These are phyloP conservation scores for Aradus depressus DNA, from an alignment of 2,888 invertebrate genomes.

Conservation along the genomic window DNA sequence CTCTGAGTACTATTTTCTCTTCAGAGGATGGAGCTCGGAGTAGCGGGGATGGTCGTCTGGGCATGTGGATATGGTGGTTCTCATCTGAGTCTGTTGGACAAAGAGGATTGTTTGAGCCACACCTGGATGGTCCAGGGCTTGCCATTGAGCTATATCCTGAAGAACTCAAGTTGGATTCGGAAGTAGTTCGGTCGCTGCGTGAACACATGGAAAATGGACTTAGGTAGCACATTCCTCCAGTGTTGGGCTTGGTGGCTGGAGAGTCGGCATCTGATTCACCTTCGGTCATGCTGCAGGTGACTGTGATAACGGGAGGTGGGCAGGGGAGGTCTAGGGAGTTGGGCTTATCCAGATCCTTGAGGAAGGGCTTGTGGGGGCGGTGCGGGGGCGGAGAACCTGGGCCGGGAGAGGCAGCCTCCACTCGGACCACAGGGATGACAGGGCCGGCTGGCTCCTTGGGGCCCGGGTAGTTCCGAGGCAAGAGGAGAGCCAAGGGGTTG, in stretches of 20 bases:
- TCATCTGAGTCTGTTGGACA: constrained; percentile 67
- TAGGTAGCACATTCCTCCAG: constrained; percentile 55
- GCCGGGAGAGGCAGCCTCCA: constrained; percentile 56
- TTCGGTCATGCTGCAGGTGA: constrained; percentile 65
- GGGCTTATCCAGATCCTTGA: constrained; percentile 49
- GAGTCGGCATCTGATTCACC: constrained; percentile 61
- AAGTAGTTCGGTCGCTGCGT: constrained; percentile 61
- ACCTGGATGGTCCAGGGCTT: constrained; percentile 68
- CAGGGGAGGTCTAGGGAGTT: constrained; percentile 49
- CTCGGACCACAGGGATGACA: constrained; percentile 51
- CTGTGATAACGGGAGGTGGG: constrained; percentile 57
- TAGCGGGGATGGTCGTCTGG: constrained; percentile 47
- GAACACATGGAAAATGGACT: constrained; percentile 67
- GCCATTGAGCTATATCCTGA: constrained; percentile 80
- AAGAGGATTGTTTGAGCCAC: constrained; percentile 68
- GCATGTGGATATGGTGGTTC: constrained; percentile 34
- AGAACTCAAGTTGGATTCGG: constrained; percentile 72
- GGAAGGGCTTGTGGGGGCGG: constrained; percentile 8
- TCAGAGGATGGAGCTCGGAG: constrained; percentile 46
- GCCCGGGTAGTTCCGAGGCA: constrained; percentile 13
- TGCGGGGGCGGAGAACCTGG: constrained; percentile 49
- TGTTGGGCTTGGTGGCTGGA: constrained; percentile 36
- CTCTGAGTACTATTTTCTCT: constrained; percentile 35
- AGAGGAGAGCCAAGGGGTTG: constrained; percentile 17
- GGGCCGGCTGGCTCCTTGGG: constrained; percentile 33